Conservation (phyloP, 2,797 vertebrate genomes). For the Gambelia wislizenii region DNA sequence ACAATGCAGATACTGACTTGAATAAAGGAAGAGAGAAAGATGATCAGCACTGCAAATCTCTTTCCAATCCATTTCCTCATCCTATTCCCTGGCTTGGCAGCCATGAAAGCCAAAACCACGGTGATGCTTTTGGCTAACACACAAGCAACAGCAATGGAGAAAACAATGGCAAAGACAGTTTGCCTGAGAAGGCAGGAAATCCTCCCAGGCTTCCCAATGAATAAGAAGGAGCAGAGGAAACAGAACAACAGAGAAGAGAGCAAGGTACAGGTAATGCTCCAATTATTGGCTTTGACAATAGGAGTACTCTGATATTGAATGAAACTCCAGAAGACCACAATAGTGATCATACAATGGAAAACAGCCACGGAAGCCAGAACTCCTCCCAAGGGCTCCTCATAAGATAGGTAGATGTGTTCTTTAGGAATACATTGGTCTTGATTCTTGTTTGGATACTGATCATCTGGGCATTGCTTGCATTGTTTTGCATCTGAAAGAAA, state of each 20-base stretch:
- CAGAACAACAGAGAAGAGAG: neutral
- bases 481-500: neutral
- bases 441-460: neutral
- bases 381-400: neutral
- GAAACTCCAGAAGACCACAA: neutral
- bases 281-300: slow-evolving; percentile 24
- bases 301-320: neutral
- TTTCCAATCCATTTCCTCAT: slow-evolving; percentile 2
- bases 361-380: neutral
- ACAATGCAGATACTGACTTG: neutral
- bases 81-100: neutral
- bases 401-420: neutral
- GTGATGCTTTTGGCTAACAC: neutral
- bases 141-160: neutral
- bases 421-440: neutral
- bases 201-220: neutral
- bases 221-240: slow-evolving; percentile 6
- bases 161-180: neutral
- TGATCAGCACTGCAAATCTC: neutral
- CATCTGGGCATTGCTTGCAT: slow-evolving; percentile 6
- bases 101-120: slow-evolving; percentile 17
- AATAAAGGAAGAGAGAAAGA: neutral
- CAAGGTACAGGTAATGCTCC: neutral
- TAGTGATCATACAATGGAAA: neutral
- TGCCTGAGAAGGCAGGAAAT: neutral